A percentile compares a stretch with the other conserved stretches of the same genome.
Evolutionary conservation across 2,113 vertebrate species (phyloP).

Genomic region (Xyliphius kryptos): DNA sequence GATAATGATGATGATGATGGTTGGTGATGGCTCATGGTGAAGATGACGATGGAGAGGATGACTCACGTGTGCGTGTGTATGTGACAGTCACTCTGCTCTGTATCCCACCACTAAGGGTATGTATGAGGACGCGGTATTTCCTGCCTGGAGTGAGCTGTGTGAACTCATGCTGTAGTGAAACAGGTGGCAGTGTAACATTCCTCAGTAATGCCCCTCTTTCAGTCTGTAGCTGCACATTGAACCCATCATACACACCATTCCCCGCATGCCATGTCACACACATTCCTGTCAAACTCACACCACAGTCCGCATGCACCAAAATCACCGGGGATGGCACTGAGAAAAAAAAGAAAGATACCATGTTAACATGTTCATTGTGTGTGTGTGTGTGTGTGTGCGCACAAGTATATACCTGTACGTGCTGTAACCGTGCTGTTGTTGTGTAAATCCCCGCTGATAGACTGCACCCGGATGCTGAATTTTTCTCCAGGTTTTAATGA

Average conservation of each 20-base stretch:
- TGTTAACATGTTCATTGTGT: too few species aligned
- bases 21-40: too few species aligned
- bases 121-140: slow-evolving; percentile 77
- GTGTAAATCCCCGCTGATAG: slow-evolving; percentile 75
- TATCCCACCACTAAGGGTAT: slow-evolving; percentile 79
- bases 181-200: slow-evolving; percentile 66
- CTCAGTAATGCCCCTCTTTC: slow-evolving; percentile 67
- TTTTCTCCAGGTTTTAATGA: slow-evolving; percentile 78
- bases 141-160: slow-evolving; percentile 77
- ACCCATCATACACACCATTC: slow-evolving; percentile 76
- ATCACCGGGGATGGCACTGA: slow-evolving; percentile 65
- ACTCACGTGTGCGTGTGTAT: slow-evolving; percentile 76
- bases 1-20: too few species aligned
- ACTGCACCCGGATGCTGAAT: slow-evolving; percentile 73
- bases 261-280: slow-evolving; percentile 78
- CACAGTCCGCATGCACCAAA: slow-evolving; percentile 65
- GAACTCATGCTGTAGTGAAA: slow-evolving; percentile 67
- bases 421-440: slow-evolving; percentile 73
- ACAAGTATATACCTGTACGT: slow-evolving; percentile 85
- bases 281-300: slow-evolving; percentile 70
- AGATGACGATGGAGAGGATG: too few species aligned
- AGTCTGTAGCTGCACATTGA: slow-evolving; percentile 76
- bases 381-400: too few species aligned
- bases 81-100: slow-evolving; percentile 66
- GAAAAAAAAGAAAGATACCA: not conserved